Percentiles rank a stretch among this genome's conserved stretches.
Evolutionary conservation across 30 jellyfish, hydroid and myxozoan genomes (phyloP).

Genomic region (Haliclystus octoradiatus): DNA sequence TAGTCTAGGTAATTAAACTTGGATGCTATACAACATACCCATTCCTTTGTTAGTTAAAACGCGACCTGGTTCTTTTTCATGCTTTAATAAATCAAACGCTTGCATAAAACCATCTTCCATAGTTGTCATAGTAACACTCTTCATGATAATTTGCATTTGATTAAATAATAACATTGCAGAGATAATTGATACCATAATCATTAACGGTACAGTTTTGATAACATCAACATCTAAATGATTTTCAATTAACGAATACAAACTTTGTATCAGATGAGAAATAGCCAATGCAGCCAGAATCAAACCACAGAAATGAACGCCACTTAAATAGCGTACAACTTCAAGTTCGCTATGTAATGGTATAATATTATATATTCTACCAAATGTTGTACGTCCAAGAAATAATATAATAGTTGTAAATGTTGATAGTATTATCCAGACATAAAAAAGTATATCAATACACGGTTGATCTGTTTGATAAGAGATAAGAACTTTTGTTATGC

Average conservation of each 20-base stretch:
- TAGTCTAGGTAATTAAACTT: too few species aligned
- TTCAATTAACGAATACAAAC: too few species aligned
- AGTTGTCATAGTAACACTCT: neutral
- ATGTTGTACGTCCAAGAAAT: constrained; percentile 50
- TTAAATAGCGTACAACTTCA: constrained; percentile 34
- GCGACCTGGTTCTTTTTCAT: too few species aligned
- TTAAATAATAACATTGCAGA: too few species aligned
- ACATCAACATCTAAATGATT: too few species aligned
- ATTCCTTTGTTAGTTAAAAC: too few species aligned
- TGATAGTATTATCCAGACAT: constrained; percentile 31
- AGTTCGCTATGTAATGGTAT: constrained; percentile 56
- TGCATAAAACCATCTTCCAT: constrained; percentile 3
- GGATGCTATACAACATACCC: too few species aligned
- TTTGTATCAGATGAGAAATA: too few species aligned
- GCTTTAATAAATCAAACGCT: too few species aligned
- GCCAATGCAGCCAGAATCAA: constrained; percentile 41
- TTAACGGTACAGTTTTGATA: too few species aligned
- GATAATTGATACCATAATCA: too few species aligned
- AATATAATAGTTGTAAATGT: constrained; percentile 13
- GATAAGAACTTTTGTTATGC: constrained; percentile 3
- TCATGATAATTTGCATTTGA: too few species aligned
- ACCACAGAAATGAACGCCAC: constrained; percentile 75
- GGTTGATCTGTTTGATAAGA: neutral
- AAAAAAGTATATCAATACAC: constrained; percentile 1
- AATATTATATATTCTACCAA: constrained; percentile 22